Evolutionary conservation across 1,140 invertebrate genomes (phyloP).

Genomic region (Tyrophagus putrescentiae): DNA sequence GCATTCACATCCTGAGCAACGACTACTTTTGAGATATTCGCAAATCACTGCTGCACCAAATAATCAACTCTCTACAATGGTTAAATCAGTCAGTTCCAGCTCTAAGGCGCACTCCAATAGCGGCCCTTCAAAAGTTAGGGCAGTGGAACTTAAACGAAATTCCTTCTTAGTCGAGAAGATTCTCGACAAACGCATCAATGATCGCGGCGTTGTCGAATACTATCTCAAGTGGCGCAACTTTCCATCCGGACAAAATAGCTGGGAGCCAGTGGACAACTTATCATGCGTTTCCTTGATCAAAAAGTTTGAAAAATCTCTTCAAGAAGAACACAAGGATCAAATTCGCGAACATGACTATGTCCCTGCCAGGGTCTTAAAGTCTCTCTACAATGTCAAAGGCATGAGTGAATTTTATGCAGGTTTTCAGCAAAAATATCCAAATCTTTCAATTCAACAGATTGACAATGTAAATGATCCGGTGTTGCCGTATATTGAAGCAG

Average conservation of each 20-base stretch:
- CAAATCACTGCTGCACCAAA: too few species aligned
- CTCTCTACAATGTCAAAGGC: not conserved
- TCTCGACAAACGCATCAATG: not conserved
- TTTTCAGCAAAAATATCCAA: too few species aligned
- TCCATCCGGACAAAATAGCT: not conserved
- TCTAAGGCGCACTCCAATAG: not conserved
- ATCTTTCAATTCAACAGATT: not conserved
- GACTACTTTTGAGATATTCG: too few species aligned
- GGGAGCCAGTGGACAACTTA: constrained; percentile 13
- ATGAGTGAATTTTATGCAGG: not conserved
- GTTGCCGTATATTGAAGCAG: not conserved
- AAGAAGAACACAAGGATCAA: not conserved
- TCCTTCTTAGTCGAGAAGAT: not conserved
- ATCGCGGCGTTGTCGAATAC: not conserved
- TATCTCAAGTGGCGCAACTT: not conserved
- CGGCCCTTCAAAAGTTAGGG: not conserved
- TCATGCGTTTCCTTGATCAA: not conserved
- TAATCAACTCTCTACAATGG: too few species aligned
- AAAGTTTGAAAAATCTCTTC: not conserved
- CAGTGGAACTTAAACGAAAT: not conserved
- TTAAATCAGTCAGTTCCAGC: not conserved
- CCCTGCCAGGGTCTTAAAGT: not conserved
- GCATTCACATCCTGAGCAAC: too few species aligned
- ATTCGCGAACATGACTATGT: not conserved
- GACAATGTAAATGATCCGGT: not conserved